Evolutionary conservation across 2,113 vertebrate species (phyloP).

Genomic region (Ptyas mucosa): DNA sequence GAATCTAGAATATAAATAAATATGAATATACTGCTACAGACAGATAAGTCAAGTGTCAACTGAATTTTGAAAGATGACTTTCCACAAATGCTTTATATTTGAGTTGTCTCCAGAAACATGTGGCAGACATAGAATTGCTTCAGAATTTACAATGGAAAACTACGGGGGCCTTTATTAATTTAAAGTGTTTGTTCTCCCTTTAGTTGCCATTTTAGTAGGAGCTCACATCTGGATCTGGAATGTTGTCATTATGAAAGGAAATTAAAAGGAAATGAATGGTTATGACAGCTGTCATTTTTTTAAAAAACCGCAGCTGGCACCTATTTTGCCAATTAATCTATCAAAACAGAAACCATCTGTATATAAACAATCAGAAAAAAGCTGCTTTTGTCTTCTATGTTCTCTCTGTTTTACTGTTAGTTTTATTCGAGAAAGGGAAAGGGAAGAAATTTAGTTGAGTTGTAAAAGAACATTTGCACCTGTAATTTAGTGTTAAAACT

Average conservation of each 20-base stretch:
- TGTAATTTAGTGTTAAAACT: not conserved
- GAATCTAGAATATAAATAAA: not conserved
- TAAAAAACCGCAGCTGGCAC: not conserved
- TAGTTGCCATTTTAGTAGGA: slow-evolving; percentile 6
- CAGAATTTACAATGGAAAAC: slow-evolving; percentile 22
- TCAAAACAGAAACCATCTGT: slow-evolving; percentile 31
- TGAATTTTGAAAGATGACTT: slow-evolving; percentile 31
- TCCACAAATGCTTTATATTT: slow-evolving; percentile 7
- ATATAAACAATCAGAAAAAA: slow-evolving; percentile 29
- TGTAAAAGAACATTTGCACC: not conserved
- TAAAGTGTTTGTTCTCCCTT: not conserved
- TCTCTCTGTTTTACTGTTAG: slow-evolving; percentile 7
- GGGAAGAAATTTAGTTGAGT: not conserved
- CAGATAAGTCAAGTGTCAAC: not conserved
- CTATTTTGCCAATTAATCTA: slow-evolving; percentile 34
- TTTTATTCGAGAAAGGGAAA: not conserved
- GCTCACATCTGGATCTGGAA: slow-evolving; percentile 14
- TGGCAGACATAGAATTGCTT: not conserved
- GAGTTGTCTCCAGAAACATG: slow-evolving; percentile 31
- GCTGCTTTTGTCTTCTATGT: slow-evolving; percentile 6
- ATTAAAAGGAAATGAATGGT: slow-evolving; percentile 32
- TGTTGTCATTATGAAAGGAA: slow-evolving; percentile 4
- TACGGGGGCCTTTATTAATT: slow-evolving; percentile 17
- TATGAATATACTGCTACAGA: accelerated
- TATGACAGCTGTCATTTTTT: slow-evolving; percentile 34